phyloP scores from a whole-genome alignment of 2,797 vertebrate species.

The Manis pentadactyla region DNA sequence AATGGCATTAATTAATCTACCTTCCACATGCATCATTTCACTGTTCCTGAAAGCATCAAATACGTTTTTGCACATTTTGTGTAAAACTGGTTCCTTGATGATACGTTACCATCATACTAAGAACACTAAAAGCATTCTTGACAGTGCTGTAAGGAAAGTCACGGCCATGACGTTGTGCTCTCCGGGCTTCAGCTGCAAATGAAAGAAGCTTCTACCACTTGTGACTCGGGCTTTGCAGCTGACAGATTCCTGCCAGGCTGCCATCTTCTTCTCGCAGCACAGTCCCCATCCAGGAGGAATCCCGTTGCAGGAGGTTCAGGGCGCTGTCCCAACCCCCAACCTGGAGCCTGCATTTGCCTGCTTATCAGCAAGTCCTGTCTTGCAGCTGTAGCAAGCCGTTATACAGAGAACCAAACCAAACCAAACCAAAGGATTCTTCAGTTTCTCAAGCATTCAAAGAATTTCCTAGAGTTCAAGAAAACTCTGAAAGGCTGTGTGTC shows the following conservation, averaged over 20 bases:
- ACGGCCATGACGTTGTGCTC: not conserved
- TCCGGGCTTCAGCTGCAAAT: not conserved
- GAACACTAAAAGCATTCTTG: slow-evolving; percentile 57
- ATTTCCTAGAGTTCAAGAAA: slow-evolving; percentile 16
- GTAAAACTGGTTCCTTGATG: slow-evolving; percentile 77
- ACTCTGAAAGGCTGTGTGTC: not conserved
- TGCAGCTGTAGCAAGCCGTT: not conserved
- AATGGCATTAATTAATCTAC: slow-evolving; percentile 68
- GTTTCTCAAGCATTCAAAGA: slow-evolving; percentile 8
- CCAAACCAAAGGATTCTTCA: not conserved
- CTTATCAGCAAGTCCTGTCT: not conserved
- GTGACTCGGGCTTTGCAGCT: not conserved
- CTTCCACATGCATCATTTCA: slow-evolving; percentile 68
- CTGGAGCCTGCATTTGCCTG: no score
- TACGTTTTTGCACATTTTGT: slow-evolving; percentile 64
- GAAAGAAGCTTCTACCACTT: not conserved
- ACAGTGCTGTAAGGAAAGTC: slow-evolving; percentile 12
- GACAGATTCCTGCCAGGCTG: not conserved
- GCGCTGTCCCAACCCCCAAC: no score
- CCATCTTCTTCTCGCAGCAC: rapidly evolving
- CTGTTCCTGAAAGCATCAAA: slow-evolving; percentile 66
- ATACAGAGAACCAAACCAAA: not conserved
- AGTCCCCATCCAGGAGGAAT: not conserved
- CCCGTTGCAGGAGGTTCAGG: not conserved
- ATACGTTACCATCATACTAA: slow-evolving; percentile 69